These are phyloP conservation scores for Phoeniculus purpureus DNA, from an alignment of 2,797 vertebrate species.

Conservation along the genomic window DNA sequence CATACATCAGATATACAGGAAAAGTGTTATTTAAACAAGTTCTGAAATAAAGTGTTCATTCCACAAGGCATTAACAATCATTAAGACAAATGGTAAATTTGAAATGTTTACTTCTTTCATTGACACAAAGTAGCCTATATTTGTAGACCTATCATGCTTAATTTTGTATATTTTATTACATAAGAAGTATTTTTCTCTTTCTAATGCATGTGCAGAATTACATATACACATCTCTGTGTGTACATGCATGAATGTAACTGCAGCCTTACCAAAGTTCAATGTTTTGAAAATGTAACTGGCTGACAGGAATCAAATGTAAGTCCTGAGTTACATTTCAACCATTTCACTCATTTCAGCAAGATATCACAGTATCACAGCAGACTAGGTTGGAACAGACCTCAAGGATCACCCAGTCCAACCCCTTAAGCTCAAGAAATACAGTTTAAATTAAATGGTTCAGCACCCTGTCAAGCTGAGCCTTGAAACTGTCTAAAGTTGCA, in stretches of 20 bases:
- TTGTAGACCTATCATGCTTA: not conserved
- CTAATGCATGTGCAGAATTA: not conserved
- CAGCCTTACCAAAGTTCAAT: not conserved
- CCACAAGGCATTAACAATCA: not conserved
- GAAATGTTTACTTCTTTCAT: not conserved
- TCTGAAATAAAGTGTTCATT: not conserved
- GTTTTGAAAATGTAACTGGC: not conserved
- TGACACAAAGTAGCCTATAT: not conserved
- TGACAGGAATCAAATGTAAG: not conserved
- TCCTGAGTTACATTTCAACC: not conserved
- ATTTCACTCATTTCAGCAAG: not conserved
- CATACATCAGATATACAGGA: not conserved
- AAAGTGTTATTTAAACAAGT: not conserved
- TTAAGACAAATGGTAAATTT: not conserved
- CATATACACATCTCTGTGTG: not conserved
- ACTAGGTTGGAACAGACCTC: too few species aligned
- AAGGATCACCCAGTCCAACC: too few species aligned
- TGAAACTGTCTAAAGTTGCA: too few species aligned
- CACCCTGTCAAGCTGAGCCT: too few species aligned
- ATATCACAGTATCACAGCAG: not conserved
- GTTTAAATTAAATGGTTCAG: too few species aligned
- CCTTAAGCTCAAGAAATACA: too few species aligned
- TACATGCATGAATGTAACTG: too few species aligned
- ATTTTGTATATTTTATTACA: not conserved
- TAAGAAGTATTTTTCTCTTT: not conserved